Conservation (phyloP, 2,888 invertebrate genomes). For the Hyppa rectilinea region DNA sequence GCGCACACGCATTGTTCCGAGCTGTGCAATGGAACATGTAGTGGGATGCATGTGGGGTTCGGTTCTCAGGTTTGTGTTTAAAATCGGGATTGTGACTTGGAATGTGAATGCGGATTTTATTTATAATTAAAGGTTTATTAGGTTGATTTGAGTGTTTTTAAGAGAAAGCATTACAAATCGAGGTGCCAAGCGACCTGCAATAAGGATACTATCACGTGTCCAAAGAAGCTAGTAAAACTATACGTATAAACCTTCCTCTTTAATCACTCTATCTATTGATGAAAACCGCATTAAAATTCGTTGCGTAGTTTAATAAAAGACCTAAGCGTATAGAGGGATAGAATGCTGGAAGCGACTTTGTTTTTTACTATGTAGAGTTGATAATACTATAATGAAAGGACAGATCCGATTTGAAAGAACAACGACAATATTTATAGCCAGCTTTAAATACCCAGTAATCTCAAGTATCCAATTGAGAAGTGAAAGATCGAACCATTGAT, state of each 20-base stretch:
- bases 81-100: slow-evolving; percentile 24
- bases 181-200: no score
- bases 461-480: slow-evolving; percentile 40
- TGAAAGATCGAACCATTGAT: slow-evolving; percentile 46
- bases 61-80: slow-evolving; percentile 38
- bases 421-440: slow-evolving; percentile 1
- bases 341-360: no score
- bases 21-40: slow-evolving; percentile 67
- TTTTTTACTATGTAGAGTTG: no score
- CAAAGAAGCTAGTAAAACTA: no score
- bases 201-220: no score
- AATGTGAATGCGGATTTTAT: neutral
- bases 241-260: no score
- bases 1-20: slow-evolving; percentile 71
- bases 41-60: slow-evolving; percentile 63
- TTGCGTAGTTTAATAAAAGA: no score
- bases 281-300: no score
- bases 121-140: neutral
- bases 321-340: no score
- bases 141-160: neutral
- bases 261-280: no score
- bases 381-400: no score
- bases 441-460: slow-evolving; percentile 15
- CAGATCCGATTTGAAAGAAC: neutral
- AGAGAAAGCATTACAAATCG: neutral